phyloP scores from a whole-genome alignment of 2,113 vertebrate genomes.

The Heliornis fulica region DNA sequence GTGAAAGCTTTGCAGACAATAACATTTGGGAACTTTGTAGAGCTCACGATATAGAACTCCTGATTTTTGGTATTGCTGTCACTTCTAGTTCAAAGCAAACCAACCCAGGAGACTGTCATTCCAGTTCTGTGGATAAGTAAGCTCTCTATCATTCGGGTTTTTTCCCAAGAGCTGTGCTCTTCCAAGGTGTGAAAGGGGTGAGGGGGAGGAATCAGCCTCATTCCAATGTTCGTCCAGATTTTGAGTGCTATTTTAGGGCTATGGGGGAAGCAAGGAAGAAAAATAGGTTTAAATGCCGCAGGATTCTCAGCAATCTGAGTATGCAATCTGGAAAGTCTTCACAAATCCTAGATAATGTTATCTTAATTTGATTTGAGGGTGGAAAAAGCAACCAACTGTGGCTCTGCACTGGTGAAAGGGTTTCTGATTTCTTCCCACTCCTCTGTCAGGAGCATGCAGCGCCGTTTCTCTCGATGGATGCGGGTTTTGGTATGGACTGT shows the following conservation, averaged over 20 bases:
- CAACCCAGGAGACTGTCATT: background rate
- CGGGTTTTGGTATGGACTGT: background rate
- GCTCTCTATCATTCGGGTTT: background rate
- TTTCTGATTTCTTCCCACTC: background rate
- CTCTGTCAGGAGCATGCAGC: background rate
- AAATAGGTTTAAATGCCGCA: background rate
- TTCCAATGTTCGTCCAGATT: background rate
- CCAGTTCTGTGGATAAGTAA: background rate
- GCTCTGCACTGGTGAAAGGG: background rate
- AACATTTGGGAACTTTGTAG: background rate
- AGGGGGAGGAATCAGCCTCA: background rate
- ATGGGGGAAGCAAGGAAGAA: background rate
- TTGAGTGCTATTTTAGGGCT: slow-evolving; percentile 32
- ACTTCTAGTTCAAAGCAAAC: background rate
- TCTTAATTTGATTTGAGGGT: background rate
- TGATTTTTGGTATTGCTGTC: background rate
- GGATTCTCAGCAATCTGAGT: background rate
- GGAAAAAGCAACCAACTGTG: background rate
- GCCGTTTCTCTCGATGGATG: background rate
- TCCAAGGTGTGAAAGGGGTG: background rate
- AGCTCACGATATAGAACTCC: background rate
- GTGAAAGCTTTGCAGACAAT: background rate
- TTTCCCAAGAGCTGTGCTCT: background rate
- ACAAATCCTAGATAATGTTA: background rate
- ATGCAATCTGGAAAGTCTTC: background rate